Evolutionary conservation across 2,888 invertebrate genomes (phyloP).

Genomic region (Eupithecia subumbrata): DNA sequence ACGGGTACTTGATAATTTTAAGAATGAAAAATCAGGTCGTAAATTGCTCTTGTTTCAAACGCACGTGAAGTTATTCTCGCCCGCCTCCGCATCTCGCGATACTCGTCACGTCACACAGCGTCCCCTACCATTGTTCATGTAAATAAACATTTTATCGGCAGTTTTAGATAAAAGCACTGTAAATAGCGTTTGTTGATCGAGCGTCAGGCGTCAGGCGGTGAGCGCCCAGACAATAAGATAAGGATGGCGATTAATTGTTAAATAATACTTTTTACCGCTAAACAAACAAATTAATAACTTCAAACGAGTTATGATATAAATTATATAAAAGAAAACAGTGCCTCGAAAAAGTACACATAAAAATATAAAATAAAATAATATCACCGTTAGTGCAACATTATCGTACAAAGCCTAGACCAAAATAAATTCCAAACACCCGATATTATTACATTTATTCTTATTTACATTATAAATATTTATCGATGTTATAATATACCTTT

Average conservation of each 20-base stretch:
- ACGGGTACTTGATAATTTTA: constrained; percentile 66
- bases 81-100: constrained; percentile 38
- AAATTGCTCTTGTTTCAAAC: constrained; percentile 47
- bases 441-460: constrained; percentile 59
- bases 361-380: constrained; percentile 50
- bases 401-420: constrained; percentile 82
- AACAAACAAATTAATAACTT: constrained; percentile 18
- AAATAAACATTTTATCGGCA: constrained; percentile 60
- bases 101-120: constrained; percentile 35
- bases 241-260: constrained; percentile 27
- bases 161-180: constrained; percentile 56
- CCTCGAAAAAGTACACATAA: constrained; percentile 59
- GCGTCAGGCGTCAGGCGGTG: constrained; percentile 59
- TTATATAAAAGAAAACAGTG: constrained; percentile 54
- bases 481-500: constrained; percentile 64
- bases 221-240: constrained; percentile 69
- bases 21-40: constrained; percentile 53
- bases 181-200: constrained; percentile 55
- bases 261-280: constrained; percentile 28
- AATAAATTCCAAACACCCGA: constrained; percentile 70
- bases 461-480: constrained; percentile 68
- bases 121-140: constrained; percentile 52
- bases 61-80: constrained; percentile 70
- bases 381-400: constrained; percentile 75
- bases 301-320: constrained; percentile 25